These are phyloP conservation scores for Stichodactyla helianthus DNA, from an alignment of 64 coral and sea anemone species.

Conservation along the genomic window DNA sequence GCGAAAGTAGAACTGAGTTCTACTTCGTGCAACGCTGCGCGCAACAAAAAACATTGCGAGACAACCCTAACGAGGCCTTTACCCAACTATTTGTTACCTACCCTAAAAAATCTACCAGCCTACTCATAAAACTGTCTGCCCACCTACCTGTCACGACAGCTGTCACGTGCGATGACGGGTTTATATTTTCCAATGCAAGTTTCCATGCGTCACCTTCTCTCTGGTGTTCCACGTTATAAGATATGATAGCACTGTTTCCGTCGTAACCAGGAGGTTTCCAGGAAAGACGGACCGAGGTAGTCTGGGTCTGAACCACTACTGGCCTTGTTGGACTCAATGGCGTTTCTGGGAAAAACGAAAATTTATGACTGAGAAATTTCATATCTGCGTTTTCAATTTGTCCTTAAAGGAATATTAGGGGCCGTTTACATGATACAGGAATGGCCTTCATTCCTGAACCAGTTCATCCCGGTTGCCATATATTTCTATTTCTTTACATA, in stretches of 20 bases:
- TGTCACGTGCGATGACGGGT: constrained; percentile 72
- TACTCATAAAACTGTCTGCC: background rate
- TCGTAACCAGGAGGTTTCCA: constrained; percentile 73
- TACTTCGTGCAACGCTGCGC: no score
- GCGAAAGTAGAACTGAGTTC: no score
- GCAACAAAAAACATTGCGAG: no score
- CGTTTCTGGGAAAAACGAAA: constrained; percentile 33
- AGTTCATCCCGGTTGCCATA: no score
- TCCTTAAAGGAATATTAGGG: no score
- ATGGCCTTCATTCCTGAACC: no score
- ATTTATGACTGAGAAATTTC: background rate
- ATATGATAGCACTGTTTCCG: constrained; percentile 75
- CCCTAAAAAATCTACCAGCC: no score
- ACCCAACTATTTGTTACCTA: no score
- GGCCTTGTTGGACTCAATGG: constrained; percentile 58
- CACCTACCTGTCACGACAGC: constrained; percentile 36
- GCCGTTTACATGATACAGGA: no score
- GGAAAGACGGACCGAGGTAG: constrained; percentile 59
- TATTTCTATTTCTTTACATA: no score
- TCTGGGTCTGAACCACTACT: constrained; percentile 41
- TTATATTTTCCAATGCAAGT: constrained; percentile 58
- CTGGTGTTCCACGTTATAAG: constrained; percentile 62
- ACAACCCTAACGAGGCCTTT: no score
- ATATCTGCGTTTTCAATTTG: no score
- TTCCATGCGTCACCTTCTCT: constrained; percentile 50